Evolutionary conservation across 1,140 invertebrate genomes (phyloP).

Genomic region (Polypedilum pembai): DNA sequence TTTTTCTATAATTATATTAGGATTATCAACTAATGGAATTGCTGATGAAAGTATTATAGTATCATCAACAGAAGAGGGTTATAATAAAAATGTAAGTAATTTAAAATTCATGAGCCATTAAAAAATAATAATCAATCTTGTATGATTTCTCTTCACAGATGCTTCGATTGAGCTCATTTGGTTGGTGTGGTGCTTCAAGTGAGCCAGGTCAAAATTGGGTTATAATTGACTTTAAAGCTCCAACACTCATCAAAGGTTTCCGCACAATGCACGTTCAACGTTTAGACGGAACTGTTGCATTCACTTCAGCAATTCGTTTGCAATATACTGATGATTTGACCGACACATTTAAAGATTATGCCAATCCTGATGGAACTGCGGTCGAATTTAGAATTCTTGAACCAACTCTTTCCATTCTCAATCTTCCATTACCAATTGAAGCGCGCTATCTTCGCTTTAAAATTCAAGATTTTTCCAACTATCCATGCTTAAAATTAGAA

Average conservation of each 20-base stretch:
- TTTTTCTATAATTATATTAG: slow-evolving; percentile 39
- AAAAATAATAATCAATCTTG: not conserved
- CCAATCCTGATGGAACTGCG: slow-evolving; percentile 84
- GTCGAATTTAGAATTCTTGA: slow-evolving; percentile 85
- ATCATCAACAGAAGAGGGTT: slow-evolving; percentile 72
- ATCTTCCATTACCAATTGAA: slow-evolving; percentile 85
- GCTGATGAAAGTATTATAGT: slow-evolving; percentile 82
- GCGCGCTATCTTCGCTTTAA: slow-evolving; percentile 81
- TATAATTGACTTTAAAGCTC: slow-evolving; percentile 77
- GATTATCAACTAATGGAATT: slow-evolving; percentile 79
- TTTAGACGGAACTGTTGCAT: slow-evolving; percentile 69
- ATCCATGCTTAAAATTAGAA: slow-evolving; percentile 85
- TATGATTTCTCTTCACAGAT: slow-evolving; percentile 47
- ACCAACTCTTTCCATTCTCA: slow-evolving; percentile 78
- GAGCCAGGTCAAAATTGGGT: slow-evolving; percentile 84
- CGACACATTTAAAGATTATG: slow-evolving; percentile 82
- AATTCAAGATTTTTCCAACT: slow-evolving; percentile 80
- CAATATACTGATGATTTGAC: slow-evolving; percentile 82
- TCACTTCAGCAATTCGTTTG: slow-evolving; percentile 78
- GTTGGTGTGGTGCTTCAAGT: slow-evolving; percentile 80
- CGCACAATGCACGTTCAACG: slow-evolving; percentile 78
- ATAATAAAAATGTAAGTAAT: slow-evolving; percentile 63
- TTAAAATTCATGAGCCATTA: slow-evolving; percentile 25
- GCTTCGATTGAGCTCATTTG: slow-evolving; percentile 69
- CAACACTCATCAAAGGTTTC: slow-evolving; percentile 83